phyloP scores from a whole-genome alignment of 1,140 invertebrate species.

The Euura saliciscinereae region DNA sequence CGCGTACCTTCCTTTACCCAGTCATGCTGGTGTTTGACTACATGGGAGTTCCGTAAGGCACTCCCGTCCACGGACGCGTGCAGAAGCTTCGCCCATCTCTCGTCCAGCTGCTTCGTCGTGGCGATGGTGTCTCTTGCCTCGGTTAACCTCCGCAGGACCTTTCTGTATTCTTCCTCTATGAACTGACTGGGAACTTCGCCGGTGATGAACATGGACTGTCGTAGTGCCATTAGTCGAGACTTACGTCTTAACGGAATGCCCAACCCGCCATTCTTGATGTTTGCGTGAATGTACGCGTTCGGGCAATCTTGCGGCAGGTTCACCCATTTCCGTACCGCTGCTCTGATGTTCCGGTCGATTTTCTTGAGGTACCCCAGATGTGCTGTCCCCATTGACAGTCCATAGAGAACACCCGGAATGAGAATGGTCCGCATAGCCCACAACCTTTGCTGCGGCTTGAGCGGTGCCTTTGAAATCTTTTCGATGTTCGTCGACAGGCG shows the following conservation, averaged over 20 bases:
- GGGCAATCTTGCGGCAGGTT: constrained; percentile 16
- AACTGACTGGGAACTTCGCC: too few species aligned
- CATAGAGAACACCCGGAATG: constrained; percentile 28
- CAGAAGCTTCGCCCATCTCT: constrained; percentile 15
- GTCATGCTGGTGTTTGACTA: constrained; percentile 22
- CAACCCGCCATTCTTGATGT: constrained; percentile 19
- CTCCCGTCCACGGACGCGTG: constrained; percentile 19
- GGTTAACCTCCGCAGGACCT: too few species aligned
- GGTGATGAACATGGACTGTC: too few species aligned
- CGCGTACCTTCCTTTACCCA: constrained; percentile 27
- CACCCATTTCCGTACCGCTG: constrained; percentile 23
- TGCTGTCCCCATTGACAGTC: constrained; percentile 6
- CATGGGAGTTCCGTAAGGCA: constrained; percentile 20
- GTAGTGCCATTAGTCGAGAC: too few species aligned
- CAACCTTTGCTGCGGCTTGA: constrained; percentile 45
- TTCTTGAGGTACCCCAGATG: constrained; percentile 19
- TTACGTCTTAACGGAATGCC: too few species aligned
- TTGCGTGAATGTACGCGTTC: constrained; percentile 26
- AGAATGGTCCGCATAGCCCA: constrained; percentile 35
- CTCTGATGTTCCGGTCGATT: constrained; percentile 12
- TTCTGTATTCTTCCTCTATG: too few species aligned
- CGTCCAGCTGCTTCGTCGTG: constrained; percentile 44
- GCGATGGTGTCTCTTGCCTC: too few species aligned
- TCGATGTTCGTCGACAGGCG: background rate
- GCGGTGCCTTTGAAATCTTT: background rate